Percentiles rank a stretch among this genome's conserved stretches.
Evolutionary conservation across 2,113 vertebrate species (phyloP).

Genomic region (Solea solea): DNA sequence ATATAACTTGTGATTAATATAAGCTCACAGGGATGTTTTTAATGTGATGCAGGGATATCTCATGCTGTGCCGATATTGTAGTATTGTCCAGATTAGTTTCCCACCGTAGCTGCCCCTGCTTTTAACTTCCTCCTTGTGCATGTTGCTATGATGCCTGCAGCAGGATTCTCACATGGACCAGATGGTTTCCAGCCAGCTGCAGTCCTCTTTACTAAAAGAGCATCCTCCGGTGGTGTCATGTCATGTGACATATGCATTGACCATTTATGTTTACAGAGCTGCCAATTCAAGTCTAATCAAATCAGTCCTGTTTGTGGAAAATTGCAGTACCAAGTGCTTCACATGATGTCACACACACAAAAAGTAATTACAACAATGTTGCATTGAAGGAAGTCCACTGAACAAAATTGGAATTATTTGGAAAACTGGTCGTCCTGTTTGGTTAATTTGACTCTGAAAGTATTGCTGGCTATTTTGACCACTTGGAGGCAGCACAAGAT

Average conservation of each 20-base stretch:
- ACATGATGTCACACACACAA: too few species aligned
- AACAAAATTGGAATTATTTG: too few species aligned
- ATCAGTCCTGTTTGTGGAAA: too few species aligned
- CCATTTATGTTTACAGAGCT: conserved; percentile 6
- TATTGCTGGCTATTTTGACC: not conserved
- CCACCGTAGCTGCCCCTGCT: conserved; percentile 41
- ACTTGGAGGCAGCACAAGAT: not conserved
- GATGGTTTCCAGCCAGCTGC: conserved; percentile 50
- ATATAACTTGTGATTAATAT: conserved; percentile 43
- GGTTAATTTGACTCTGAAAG: too few species aligned
- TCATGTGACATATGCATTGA: conserved; percentile 37
- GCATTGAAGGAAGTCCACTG: too few species aligned
- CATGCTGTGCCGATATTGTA: conserved; percentile 57
- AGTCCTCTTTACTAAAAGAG: conserved; percentile 18
- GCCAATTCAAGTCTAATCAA: too few species aligned
- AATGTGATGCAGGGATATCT: conserved; percentile 43
- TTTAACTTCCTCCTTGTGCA: conserved; percentile 55
- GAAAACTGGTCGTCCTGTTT: too few species aligned
- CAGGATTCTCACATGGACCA: conserved; percentile 54
- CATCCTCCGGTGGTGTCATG: conserved; percentile 19
- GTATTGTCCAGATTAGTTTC: conserved; percentile 49
- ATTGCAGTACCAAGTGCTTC: too few species aligned
- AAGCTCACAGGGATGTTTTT: conserved; percentile 34
- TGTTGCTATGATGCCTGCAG: conserved; percentile 61
- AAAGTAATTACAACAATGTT: too few species aligned